Percentiles rank a stretch among this genome's conserved stretches.
Evolutionary conservation across 2,797 vertebrate species (phyloP).

Genomic region (Orientallactaga sibirica): DNA sequence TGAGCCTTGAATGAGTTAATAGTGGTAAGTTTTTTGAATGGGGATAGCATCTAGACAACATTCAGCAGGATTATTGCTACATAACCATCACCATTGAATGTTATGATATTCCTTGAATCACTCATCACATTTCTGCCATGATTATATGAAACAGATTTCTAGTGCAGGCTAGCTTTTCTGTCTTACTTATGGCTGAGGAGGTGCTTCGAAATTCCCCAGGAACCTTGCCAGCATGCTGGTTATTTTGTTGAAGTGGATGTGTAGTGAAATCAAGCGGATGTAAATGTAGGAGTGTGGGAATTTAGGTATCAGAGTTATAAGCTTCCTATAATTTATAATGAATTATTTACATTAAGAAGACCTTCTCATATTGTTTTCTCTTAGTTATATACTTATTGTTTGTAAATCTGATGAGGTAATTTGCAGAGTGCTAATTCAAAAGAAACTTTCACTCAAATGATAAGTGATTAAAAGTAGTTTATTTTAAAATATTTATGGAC

Average conservation of each 20-base stretch:
- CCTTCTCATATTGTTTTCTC: background rate
- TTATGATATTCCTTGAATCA: conserved; percentile 2
- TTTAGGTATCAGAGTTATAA: background rate
- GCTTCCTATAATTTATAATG: conserved; percentile 11
- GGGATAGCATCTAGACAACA: background rate
- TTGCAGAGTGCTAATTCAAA: conserved; percentile 8
- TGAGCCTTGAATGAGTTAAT: background rate
- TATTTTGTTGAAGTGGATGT: background rate
- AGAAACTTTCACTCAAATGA: background rate
- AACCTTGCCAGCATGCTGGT: background rate
- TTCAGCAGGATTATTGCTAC: background rate
- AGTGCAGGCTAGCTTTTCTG: conserved; percentile 16
- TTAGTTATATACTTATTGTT: background rate
- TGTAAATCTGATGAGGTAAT: conserved; percentile 19
- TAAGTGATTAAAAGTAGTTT: conserved; percentile 29
- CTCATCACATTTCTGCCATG: conserved; percentile 10
- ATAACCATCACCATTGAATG: background rate
- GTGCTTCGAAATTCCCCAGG: conserved; percentile 10
- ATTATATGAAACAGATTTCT: conserved; percentile 36
- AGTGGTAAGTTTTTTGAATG: background rate
- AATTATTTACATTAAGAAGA: conserved; percentile 25
- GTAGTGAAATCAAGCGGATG: background rate
- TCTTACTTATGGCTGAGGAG: background rate
- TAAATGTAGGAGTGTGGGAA: background rate
- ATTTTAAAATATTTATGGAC: conserved; percentile 31